Evolutionary conservation across 2,888 invertebrate genomes (phyloP).

Genomic region (Meteorus colon): DNA sequence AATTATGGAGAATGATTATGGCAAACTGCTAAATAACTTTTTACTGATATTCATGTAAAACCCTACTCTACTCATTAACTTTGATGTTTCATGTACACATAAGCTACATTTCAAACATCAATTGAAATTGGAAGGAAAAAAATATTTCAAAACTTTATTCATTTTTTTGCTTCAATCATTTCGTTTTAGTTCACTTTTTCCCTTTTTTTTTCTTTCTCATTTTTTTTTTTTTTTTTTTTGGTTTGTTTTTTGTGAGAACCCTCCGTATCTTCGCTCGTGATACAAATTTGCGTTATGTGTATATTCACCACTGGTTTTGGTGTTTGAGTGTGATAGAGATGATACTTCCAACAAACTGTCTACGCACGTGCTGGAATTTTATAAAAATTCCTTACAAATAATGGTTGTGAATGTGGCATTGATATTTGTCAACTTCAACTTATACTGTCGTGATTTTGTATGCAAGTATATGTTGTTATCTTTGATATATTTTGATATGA

Average conservation of each 20-base stretch:
- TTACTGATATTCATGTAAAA: no score
- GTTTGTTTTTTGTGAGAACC: background rate
- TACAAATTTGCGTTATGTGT: background rate
- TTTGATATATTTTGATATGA: background rate
- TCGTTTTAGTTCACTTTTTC: no score
- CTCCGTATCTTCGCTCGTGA: background rate
- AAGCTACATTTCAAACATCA: no score
- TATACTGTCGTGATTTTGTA: background rate
- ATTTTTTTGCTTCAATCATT: no score
- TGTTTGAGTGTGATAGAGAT: background rate
- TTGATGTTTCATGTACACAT: no score
- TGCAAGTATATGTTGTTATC: background rate
- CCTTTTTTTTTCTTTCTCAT: background rate
- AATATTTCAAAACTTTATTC: no score
- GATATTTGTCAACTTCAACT: background rate
- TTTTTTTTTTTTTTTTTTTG: background rate
- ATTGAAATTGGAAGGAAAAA: no score
- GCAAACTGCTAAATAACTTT: no score
- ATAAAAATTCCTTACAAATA: conserved; percentile 29
- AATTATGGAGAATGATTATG: no score
- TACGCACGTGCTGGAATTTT: conserved; percentile 46
- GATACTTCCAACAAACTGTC: conserved; percentile 9
- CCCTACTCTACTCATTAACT: no score
- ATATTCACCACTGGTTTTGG: background rate
- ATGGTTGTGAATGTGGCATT: background rate